phyloP scores from a whole-genome alignment of 1,140 invertebrate species.

The Harpegnathos saltator region DNA sequence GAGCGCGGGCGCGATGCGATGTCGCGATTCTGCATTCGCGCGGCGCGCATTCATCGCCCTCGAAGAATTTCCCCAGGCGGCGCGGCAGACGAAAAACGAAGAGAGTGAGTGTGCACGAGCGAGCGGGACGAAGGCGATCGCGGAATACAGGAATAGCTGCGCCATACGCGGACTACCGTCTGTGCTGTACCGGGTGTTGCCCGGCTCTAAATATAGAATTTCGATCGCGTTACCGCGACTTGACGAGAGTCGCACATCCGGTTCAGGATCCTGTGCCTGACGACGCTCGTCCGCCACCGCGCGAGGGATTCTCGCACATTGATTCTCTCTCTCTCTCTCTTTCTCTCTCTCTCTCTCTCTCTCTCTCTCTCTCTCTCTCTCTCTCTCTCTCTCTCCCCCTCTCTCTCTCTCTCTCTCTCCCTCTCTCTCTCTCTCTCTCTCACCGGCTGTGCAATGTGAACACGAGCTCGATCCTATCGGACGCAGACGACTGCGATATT shows the following conservation, averaged over 20 bases:
- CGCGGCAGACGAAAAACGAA: constrained; percentile 70
- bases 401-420: background rate
- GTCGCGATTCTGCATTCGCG: constrained; percentile 37
- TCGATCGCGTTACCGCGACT: constrained; percentile 65
- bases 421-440: background rate
- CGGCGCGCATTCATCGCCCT: constrained; percentile 8
- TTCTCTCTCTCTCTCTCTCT: too few species aligned
- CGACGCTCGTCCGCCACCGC: constrained; percentile 24
- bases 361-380: too few species aligned
- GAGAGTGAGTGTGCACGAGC: background rate
- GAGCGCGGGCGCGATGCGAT: background rate
- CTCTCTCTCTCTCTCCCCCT: too few species aligned
- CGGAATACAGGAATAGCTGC: constrained; percentile 71
- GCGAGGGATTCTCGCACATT: constrained; percentile 9
- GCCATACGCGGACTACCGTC: constrained; percentile 62
- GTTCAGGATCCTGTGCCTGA: constrained; percentile 50
- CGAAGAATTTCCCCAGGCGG: constrained; percentile 56
- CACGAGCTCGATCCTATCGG: constrained; percentile 22
- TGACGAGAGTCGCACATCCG: constrained; percentile 65
- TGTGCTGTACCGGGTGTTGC: constrained; percentile 53
- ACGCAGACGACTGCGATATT: too few species aligned
- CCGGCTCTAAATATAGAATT: constrained; percentile 77
- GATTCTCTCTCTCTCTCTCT: too few species aligned
- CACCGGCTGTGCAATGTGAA: background rate
- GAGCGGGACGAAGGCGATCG: constrained; percentile 21